Evolutionary conservation across 2,797 vertebrate species (phyloP).

Genomic region (Picus viridis): DNA sequence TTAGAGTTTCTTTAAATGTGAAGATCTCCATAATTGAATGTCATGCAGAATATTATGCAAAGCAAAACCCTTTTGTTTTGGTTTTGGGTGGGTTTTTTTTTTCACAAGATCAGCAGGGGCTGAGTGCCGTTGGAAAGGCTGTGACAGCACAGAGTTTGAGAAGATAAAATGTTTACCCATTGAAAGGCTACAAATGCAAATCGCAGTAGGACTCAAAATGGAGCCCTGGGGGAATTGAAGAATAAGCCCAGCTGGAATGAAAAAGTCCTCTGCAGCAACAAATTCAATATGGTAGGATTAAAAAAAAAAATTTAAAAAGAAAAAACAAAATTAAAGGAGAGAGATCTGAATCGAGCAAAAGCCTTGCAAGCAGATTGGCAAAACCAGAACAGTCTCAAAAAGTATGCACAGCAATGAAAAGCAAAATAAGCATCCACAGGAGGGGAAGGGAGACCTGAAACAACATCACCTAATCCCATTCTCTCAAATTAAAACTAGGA

Average conservation of each 20-base stretch:
- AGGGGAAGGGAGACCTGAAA: background rate
- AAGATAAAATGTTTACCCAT: constrained; percentile 32
- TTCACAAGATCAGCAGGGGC: constrained; percentile 30
- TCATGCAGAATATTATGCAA: constrained; percentile 36
- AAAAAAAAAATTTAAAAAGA: background rate
- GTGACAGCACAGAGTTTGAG: constrained; percentile 13
- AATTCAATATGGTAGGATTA: constrained; percentile 14
- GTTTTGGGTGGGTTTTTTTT: too few relatives aligned
- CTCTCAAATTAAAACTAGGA: background rate
- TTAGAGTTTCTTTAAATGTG: background rate
- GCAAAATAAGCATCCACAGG: background rate
- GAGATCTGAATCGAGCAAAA: background rate
- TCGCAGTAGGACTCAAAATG: constrained; percentile 51
- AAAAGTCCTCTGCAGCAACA: constrained; percentile 51
- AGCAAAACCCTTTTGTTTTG: background rate
- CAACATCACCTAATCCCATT: background rate
- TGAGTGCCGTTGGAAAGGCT: background rate
- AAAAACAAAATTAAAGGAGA: background rate
- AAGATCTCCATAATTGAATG: constrained; percentile 47
- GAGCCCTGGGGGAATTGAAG: constrained; percentile 18
- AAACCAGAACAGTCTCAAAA: background rate
- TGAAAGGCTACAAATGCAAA: constrained; percentile 44
- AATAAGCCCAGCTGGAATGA: constrained; percentile 45
- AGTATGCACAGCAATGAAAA: background rate
- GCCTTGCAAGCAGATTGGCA: background rate